Base-by-base conservation (phyloP, 2,797 vertebrate species). In the Pogoniulus pusillus region DNA sequence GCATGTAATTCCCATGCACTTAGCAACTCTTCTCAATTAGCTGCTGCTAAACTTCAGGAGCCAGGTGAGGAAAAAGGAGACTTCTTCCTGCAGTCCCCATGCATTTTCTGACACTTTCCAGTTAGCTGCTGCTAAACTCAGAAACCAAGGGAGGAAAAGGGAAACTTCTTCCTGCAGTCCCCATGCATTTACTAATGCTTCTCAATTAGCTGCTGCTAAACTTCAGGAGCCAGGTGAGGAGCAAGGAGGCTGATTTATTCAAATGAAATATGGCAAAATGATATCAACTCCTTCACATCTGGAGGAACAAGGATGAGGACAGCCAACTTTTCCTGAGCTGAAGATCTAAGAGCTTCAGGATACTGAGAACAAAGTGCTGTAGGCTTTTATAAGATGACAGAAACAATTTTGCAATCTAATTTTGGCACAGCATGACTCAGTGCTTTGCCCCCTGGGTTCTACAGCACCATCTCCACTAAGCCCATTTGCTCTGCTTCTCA, bases 401-500 rank as follows among this genome's bases (percentile, higher is more conserved):
- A 94, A 93, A 85, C 37, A 59, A 89, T 87, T 91, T 89, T 81
- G 66, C 82, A 89, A 94, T 91, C 82, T 93, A 82, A 85, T 93
- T 95, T 93, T 94, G 85, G 41, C 82, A 83, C 66, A 85, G 76
- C 63, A 60, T 89, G 87, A 91, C 73, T 94, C 85, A 73, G 26
- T 59, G 79, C 81, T 78, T 76, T 68, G 77, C 57, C 80, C 92
- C 53, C 57, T 0, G 1, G 77, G 77, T 91, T 94, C 90, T 87
- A 94, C 71, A 69, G 77, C 60, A 18, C 54, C 80, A 70, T 87
- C 74, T 91, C 32, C 39, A 29, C 66, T 89, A 94, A 95, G 30
- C 60, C 64, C 49, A 66, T 95, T 95, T 94, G 89, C 82, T 93
- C 71, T 86, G 89, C 87, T 89, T 83, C 89, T 93, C 87, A 84